Base-by-base conservation (phyloP, 2,113 vertebrate species). In the Himantopus leucocephalus region DNA sequence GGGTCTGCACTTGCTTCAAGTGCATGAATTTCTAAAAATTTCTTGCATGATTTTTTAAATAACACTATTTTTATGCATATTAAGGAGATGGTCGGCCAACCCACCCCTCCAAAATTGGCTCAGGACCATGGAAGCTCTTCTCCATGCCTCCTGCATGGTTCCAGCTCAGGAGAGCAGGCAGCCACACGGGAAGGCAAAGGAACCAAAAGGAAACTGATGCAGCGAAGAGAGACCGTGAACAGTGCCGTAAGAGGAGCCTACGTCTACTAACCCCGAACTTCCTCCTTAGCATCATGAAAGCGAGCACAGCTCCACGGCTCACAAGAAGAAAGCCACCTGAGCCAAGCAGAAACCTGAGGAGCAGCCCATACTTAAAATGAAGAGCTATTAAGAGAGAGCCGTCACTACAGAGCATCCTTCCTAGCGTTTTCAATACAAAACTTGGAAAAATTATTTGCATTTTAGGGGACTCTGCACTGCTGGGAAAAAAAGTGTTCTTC, bases 151-250 rank as follows among this genome's bases (percentile, higher is more conserved):
- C 60, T 37, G 30, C 71, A 70, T 14, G 9, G 55, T 35, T 50
- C 11, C 48, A 50, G 48, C 48, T 55, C 30, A 22, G 66, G 59
- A 45, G 27, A 86, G 64, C 48, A n/a, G 48, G 45, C 3, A 2
- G 60, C 34, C 55, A 22, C 2, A 2, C 0, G 1, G 29, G 67
- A 73, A 24, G 41, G 45, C 2, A 2, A 74, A 82, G 47, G 63
- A 95, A 90, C 86, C 55, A 50, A 55, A 73, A 55, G 32, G 43
- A 52, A 92, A 55, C 47, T 43, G 52, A 76, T 6, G 59, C 85
- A 86, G 34, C 14, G 29, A 70, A 12, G 8, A 88, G 66, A 72
- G 35, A 35, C 41, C 80, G 48, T 17, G 17, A 91, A 27, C 66
- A 78, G 74, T 12, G 30, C 52, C 10, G 0, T 4, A 72, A 67